Evolutionary conservation across 1,140 invertebrate genomes (phyloP).

Genomic region (Dendrolimus kikuchii): DNA sequence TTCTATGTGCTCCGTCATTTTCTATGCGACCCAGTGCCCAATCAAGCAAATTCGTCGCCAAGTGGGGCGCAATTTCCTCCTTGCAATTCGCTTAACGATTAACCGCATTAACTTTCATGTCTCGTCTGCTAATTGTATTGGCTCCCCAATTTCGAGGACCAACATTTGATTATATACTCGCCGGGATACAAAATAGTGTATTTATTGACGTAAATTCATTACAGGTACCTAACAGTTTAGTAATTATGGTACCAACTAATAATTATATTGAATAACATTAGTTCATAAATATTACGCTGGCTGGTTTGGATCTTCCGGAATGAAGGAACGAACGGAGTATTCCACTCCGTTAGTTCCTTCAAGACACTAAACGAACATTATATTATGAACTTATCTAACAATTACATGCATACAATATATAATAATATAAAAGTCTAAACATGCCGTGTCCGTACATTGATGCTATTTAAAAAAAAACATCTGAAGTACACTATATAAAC

Average conservation of each 20-base stretch:
- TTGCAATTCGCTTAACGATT: slow-evolving; percentile 57
- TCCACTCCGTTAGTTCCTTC: too few relatives aligned
- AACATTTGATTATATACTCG: slow-evolving; percentile 49
- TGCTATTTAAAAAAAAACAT: too few relatives aligned
- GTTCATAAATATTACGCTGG: too few relatives aligned
- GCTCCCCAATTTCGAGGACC: slow-evolving; percentile 34
- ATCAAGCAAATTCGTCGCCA: slow-evolving; percentile 43
- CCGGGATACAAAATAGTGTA: slow-evolving; percentile 27
- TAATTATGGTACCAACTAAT: neutral
- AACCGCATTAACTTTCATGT: slow-evolving; percentile 60
- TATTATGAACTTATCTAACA: too few relatives aligned
- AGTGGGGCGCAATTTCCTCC: slow-evolving; percentile 59
- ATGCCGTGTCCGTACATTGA: too few relatives aligned
- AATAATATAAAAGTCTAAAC: too few relatives aligned
- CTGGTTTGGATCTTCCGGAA: too few relatives aligned
- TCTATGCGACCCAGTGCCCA: slow-evolving; percentile 41
- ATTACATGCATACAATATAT: too few relatives aligned
- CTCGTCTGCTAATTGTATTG: slow-evolving; percentile 55
- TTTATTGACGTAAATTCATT: slow-evolving; percentile 7
- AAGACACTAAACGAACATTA: too few relatives aligned
- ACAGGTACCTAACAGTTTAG: neutral
- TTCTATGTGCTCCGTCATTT: neutral
- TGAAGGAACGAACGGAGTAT: too few relatives aligned
- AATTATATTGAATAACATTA: neutral
- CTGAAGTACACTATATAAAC: too few relatives aligned